A percentile compares a stretch with the other conserved stretches of the same genome.
Conservation (phyloP, 2,797 vertebrate genomes). For the Cephalopachus bancanus region DNA sequence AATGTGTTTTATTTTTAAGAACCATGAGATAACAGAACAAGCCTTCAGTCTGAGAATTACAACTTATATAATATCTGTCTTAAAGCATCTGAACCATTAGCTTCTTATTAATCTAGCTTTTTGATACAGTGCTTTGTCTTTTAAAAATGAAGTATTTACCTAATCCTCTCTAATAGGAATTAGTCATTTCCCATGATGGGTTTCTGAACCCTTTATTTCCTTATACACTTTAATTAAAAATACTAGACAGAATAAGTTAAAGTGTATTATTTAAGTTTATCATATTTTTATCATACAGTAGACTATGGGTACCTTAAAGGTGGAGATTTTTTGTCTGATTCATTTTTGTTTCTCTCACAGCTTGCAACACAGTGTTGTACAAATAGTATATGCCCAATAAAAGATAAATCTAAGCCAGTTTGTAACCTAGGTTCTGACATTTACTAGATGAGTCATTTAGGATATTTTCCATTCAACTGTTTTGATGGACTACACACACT, state of each 20-base stretch:
- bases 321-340: not conserved
- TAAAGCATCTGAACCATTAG: not conserved
- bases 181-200: not conserved
- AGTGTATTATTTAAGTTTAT: conserved; percentile 43
- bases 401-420: conserved; percentile 28
- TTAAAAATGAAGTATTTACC: conserved; percentile 17
- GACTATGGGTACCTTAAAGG: not conserved
- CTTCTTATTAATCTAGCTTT: conserved; percentile 28
- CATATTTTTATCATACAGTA: not conserved
- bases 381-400: not conserved
- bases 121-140: not conserved
- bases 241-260: conserved; percentile 9
- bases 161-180: conserved; percentile 18
- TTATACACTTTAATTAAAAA: conserved; percentile 27
- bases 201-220: not conserved
- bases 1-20: conserved; percentile 48
- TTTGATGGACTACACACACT: not conserved
- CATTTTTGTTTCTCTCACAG: conserved; percentile 22
- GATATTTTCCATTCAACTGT: not conserved
- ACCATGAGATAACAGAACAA: conserved; percentile 10
- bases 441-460: not conserved
- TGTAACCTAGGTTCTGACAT: not conserved
- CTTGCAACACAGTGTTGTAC: not conserved
- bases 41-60: conserved; percentile 1
- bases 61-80: not conserved